Evolutionary conservation across 2,888 invertebrate species (phyloP).

Genomic region (Meganola albula): DNA sequence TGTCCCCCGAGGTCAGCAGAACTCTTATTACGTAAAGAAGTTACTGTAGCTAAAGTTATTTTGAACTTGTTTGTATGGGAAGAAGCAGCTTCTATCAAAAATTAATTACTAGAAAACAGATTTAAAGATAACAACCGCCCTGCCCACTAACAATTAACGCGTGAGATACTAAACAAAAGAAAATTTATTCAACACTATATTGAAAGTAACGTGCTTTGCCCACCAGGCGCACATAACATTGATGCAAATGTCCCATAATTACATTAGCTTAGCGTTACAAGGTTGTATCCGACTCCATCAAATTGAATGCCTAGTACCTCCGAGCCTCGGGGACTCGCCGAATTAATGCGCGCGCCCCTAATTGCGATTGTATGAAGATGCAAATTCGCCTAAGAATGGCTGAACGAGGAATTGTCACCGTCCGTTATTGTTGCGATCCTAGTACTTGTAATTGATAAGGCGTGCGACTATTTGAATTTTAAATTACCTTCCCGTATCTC

Average conservation of each 20-base stretch:
- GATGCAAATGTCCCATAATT: conserved; percentile 61
- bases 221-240: conserved; percentile 56
- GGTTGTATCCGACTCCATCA: conserved; percentile 47
- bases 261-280: conserved; percentile 46
- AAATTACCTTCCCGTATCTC: conserved; percentile 47
- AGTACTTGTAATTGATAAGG: conserved; percentile 74
- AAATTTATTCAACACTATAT: conserved; percentile 48
- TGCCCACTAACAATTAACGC: conserved; percentile 25
- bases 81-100: too few species aligned
- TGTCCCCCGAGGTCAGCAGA: conserved; percentile 1
- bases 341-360: conserved; percentile 47
- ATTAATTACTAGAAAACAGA: too few species aligned
- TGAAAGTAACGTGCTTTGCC: conserved; percentile 54
- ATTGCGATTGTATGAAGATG: conserved; percentile 72
- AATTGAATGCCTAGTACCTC: conserved; percentile 41
- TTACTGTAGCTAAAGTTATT: too few species aligned
- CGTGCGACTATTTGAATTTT: conserved; percentile 66
- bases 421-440: conserved; percentile 48
- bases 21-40: conserved; percentile 3
- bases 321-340: conserved; percentile 29
- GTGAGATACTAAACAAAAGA: conserved; percentile 18
- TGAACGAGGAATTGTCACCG: conserved; percentile 51
- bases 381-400: conserved; percentile 61
- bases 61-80: too few species aligned
- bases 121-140: conserved; percentile 15